Conservation (phyloP, 1,140 invertebrate species). For the Cryptotermes secundus region DNA sequence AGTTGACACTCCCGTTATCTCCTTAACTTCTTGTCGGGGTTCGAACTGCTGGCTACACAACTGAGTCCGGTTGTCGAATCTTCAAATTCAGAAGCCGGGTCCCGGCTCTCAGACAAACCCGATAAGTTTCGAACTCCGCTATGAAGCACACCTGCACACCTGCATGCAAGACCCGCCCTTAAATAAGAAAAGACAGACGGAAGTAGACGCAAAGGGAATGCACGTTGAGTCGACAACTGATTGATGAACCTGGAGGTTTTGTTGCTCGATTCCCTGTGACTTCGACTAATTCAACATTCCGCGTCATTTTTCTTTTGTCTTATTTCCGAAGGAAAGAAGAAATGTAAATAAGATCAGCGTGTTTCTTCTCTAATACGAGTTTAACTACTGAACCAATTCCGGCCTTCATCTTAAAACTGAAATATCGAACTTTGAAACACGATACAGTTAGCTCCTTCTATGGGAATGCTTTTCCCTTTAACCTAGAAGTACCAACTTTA, state of each 20-base stretch:
- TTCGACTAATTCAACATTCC: slow-evolving; percentile 1
- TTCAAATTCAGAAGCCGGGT: not conserved
- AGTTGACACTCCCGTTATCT: not conserved
- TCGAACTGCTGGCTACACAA: not conserved
- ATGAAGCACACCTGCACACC: not conserved
- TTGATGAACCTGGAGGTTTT: not conserved
- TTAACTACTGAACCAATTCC: no score
- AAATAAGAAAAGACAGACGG: not conserved
- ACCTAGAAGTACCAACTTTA: no score
- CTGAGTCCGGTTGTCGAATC: not conserved
- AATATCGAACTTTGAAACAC: no score
- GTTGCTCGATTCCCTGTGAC: not conserved
- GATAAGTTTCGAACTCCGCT: not conserved
- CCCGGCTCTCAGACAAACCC: not conserved
- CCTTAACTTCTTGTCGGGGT: not conserved
- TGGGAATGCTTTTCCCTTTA: no score
- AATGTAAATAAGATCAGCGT: no score
- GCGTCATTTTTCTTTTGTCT: not conserved
- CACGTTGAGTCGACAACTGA: not conserved
- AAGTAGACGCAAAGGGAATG: not conserved
- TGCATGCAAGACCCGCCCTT: not conserved
- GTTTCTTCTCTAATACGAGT: no score
- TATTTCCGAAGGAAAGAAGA: not conserved
- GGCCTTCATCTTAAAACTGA: no score
- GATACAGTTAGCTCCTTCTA: no score